Conservation (phyloP, 1,140 invertebrate genomes). For the Diploscapter pachys region DNA sequence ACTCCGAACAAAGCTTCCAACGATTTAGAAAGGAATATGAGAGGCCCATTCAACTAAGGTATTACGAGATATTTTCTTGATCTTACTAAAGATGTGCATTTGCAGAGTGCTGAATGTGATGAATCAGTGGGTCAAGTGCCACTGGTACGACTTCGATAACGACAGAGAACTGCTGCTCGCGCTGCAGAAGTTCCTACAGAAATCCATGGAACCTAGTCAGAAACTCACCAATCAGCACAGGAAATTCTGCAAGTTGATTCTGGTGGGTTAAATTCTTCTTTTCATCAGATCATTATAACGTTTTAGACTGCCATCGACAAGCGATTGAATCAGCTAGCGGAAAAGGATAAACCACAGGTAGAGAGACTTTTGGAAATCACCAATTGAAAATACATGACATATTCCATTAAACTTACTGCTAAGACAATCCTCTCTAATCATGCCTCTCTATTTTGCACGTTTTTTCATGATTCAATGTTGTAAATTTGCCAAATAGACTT, state of each 20-base stretch:
- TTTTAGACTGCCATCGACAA: slow-evolving; percentile 21
- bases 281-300: not conserved
- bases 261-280: slow-evolving; percentile 64
- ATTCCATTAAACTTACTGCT: no score
- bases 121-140: slow-evolving; percentile 96
- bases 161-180: slow-evolving; percentile 76
- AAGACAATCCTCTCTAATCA: no score
- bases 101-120: slow-evolving; percentile 90
- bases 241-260: slow-evolving; percentile 81
- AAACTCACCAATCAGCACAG: slow-evolving; percentile 95
- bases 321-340: not conserved
- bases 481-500: no score
- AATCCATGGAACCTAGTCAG: slow-evolving; percentile 79
- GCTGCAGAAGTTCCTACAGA: slow-evolving; percentile 78
- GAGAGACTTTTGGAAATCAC: no score
- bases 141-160: slow-evolving; percentile 96
- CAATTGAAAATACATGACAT: no score
- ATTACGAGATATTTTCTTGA: slow-evolving; percentile 18
- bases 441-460: no score
- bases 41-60: slow-evolving; percentile 88
- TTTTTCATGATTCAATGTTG: no score
- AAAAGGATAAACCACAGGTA: no score
- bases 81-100: not conserved
- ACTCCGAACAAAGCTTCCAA: slow-evolving; percentile 64
- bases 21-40: slow-evolving; percentile 82